A percentile compares a stretch with the other conserved stretches of the same genome.
Evolutionary conservation across 2,113 vertebrate species (phyloP).

Genomic region (Anolis sagrei): DNA sequence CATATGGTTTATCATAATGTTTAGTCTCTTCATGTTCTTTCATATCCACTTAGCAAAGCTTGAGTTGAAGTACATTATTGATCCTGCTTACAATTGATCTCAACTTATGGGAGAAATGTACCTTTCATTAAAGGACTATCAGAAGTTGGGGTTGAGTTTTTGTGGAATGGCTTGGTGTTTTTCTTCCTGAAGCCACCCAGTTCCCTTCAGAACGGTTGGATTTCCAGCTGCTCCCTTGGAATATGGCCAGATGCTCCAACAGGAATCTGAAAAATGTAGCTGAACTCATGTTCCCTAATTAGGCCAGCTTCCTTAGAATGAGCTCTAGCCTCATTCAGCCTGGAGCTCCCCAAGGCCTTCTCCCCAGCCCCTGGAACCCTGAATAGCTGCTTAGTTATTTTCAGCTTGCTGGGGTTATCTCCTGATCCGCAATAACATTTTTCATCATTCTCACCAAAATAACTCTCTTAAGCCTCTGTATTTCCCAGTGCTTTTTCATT

Average conservation of each 20-base stretch:
- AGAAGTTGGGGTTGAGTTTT: conserved; percentile 15
- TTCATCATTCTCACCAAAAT: conserved; percentile 81
- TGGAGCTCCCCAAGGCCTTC: conserved; percentile 69
- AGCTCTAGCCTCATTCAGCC: conserved; percentile 61
- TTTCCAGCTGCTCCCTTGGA: conserved; percentile 72
- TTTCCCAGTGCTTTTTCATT: conserved; percentile 77
- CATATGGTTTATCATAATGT: background rate
- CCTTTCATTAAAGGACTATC: conserved; percentile 9
- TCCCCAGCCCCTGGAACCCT: conserved; percentile 54
- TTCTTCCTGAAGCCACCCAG: conserved; percentile 44
- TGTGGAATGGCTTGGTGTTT: conserved; percentile 26
- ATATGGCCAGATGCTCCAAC: conserved; percentile 76
- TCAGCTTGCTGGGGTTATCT: conserved; percentile 85
- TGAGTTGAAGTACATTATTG: background rate
- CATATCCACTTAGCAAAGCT: background rate
- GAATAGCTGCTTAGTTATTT: conserved; percentile 82
- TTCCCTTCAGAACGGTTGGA: conserved; percentile 62
- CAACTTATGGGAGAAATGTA: conserved; percentile 16
- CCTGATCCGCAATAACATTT: conserved; percentile 75
- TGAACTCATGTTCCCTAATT: conserved; percentile 95
- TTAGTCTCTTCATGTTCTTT: background rate
- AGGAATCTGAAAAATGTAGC: conserved; percentile 88
- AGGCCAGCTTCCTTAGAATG: conserved; percentile 85
- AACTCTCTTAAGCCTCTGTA: conserved; percentile 81
- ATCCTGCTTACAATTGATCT: conserved; percentile 15